A percentile compares a stretch with the other conserved stretches of the same genome.
phyloP scores from a whole-genome alignment of 2,888 invertebrate species.

The Napeogenes sylphis region DNA sequence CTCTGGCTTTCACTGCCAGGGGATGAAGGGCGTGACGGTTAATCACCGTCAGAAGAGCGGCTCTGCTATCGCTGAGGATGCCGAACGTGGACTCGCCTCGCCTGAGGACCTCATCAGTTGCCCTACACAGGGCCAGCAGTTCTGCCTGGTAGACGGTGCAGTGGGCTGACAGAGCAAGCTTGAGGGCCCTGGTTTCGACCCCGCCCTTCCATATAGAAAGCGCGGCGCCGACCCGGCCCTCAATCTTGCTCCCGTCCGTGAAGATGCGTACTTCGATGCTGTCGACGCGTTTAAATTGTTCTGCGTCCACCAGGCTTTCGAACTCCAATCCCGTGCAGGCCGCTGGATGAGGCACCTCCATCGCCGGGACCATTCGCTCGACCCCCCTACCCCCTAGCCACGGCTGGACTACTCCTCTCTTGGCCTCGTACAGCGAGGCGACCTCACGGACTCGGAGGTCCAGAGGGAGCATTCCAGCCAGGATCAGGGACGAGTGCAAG shows the following conservation, averaged over 20 bases:
- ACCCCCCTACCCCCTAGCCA: conserved; percentile 24
- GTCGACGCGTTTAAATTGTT: neutral
- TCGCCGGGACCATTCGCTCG: conserved; percentile 16
- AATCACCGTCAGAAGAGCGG: too few species aligned
- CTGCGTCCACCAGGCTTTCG: conserved; percentile 13
- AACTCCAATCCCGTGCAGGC: neutral
- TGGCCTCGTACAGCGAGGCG: conserved; percentile 27
- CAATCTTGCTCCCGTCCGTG: conserved; percentile 1
- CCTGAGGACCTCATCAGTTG: neutral
- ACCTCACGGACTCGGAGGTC: conserved; percentile 28
- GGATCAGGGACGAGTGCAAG: conserved; percentile 23
- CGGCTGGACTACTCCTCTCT: conserved; percentile 18
- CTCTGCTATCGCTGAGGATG: neutral
- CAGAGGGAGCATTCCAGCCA: conserved; percentile 30
- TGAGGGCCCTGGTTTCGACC: neutral
- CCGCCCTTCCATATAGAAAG: too few species aligned
- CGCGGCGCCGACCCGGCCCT: neutral
- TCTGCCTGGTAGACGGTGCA: conserved; percentile 12
- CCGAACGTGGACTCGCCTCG: neutral
- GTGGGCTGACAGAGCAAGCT: conserved; percentile 1
- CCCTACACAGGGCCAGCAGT: conserved; percentile 10
- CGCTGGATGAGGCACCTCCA: conserved; percentile 15
- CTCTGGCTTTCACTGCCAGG: neutral
- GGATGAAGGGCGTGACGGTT: too few species aligned
- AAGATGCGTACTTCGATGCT: neutral